Conservation (phyloP, 2,113 vertebrate species). For the Mobula hypostoma region DNA sequence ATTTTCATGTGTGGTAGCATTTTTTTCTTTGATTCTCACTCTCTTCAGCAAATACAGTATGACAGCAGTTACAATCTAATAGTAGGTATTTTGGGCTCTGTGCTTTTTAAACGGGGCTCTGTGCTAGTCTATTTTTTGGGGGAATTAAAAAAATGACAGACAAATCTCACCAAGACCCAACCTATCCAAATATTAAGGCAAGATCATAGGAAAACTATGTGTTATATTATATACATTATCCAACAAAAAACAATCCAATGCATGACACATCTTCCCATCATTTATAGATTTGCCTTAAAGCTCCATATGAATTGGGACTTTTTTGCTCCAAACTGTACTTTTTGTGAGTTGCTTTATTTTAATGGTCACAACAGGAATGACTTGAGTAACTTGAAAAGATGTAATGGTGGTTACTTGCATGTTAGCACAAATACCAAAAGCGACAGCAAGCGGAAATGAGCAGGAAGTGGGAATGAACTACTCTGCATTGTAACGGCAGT, state of each 20-base stretch:
- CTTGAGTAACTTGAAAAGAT: not conserved
- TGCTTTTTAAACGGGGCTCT: slow-evolving; percentile 8
- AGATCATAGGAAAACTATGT: not conserved
- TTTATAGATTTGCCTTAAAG: slow-evolving; percentile 27
- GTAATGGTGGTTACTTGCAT: not conserved
- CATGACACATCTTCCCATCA: not conserved
- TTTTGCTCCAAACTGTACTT: not conserved
- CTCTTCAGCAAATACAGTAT: slow-evolving; percentile 22
- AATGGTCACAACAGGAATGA: not conserved
- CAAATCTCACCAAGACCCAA: not conserved
- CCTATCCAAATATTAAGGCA: not conserved
- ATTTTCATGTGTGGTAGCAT: slow-evolving; percentile 24
- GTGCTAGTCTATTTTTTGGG: not conserved
- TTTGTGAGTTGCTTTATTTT: slow-evolving; percentile 12
- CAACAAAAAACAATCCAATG: not conserved
- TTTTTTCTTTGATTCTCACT: slow-evolving; percentile 1
- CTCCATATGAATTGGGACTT: not conserved
- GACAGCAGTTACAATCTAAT: slow-evolving; percentile 10
- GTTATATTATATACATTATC: not conserved
- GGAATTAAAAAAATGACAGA: not conserved
- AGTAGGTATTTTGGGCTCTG: not conserved
- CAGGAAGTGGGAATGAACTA: slow-evolving; percentile 19
- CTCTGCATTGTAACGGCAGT: not conserved
- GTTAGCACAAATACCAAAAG: not conserved
- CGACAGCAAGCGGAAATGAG: not conserved